Base-by-base conservation (phyloP, 2,113 vertebrate genomes). In the Pholis gunnellus region DNA sequence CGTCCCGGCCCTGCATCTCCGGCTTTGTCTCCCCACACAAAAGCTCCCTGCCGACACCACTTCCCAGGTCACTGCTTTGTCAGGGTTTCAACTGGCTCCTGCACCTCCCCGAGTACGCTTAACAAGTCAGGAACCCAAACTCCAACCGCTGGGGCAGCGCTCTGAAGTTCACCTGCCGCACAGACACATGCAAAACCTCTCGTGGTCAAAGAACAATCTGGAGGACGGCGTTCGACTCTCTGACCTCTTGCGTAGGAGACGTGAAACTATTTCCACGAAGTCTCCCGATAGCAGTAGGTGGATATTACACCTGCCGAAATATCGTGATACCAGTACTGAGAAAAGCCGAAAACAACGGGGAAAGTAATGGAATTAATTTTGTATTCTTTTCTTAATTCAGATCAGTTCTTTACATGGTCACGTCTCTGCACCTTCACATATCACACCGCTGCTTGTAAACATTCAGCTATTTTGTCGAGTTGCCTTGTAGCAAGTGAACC, bases 1-100 rank as follows among this genome's bases (percentile, higher is more conserved):
- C 83, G 66, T 89, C 70, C 89, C 67, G 67, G 86, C 72, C 88
- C 83, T 68, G 91, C 84, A 91, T 94, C 93, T 94, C 90, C 50
- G 71, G 85, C 94, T 94, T 95, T 95, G 94, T 95, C 90, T 93
- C 82, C 64, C 5, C 17, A 59, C 87, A 96, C 94, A 96, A 96
- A 95, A 95, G 94, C 95, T 94, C 94, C 93, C 94, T 92, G 94
- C 95, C 92, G 91, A 85, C 91, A 93, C 92, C 90, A 94, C 93
- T 95, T 95, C 95, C 95, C 94, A 95, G 95, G 94, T 95, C 94
- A 94, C 82, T 84, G 92, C 93, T 92, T 92, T 95, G 92, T 93
- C 90, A 92, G 93, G 88, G 81, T 80, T 92, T 94, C 82, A 87
- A 85, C 90, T 94, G 44, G 40, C 87, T 88, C 80, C 84, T 83